Evolutionary conservation across 2,797 vertebrate species (phyloP).

Genomic region (Melanotaenia maccullochi): DNA sequence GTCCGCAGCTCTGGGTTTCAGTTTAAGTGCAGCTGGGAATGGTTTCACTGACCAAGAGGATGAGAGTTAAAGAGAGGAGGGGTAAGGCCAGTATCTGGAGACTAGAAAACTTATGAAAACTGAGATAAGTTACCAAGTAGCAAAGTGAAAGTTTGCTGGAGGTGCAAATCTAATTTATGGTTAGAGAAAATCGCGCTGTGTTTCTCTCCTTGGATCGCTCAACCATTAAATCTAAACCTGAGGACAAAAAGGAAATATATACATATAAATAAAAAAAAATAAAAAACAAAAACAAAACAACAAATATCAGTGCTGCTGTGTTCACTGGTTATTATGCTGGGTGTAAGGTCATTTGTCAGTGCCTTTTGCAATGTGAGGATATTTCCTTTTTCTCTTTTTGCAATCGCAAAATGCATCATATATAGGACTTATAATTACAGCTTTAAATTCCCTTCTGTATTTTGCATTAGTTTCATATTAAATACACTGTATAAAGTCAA

Average conservation of each 20-base stretch:
- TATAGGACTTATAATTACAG: conserved; percentile 53
- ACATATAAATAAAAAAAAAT: conserved; percentile 37
- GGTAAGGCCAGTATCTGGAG: conserved; percentile 58
- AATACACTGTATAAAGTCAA: background rate
- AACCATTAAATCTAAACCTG: conserved; percentile 78
- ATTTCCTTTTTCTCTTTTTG: conserved; percentile 38
- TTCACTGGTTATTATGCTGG: conserved; percentile 60
- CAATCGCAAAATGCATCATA: conserved; percentile 31
- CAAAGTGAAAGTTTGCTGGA: conserved; percentile 79
- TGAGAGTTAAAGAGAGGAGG: conserved; percentile 49
- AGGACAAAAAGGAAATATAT: conserved; percentile 70
- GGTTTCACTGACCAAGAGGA: conserved; percentile 79
- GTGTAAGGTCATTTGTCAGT: conserved; percentile 66
- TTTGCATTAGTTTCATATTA: background rate
- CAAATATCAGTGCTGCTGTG: conserved; percentile 54
- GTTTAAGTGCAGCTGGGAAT: conserved; percentile 83
- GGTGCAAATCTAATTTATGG: conserved; percentile 82
- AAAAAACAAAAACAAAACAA: conserved; percentile 21
- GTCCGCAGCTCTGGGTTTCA: conserved; percentile 80
- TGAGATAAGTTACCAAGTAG: conserved; percentile 79
- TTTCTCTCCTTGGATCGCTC: conserved; percentile 69
- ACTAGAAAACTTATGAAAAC: conserved; percentile 78
- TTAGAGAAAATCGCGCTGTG: conserved; percentile 68
- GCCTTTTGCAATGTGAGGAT: conserved; percentile 55
- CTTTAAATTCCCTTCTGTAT: conserved; percentile 36